Evolutionary conservation across 2,113 vertebrate genomes (phyloP).

Genomic region (Forbesichthys papilliferus): DNA sequence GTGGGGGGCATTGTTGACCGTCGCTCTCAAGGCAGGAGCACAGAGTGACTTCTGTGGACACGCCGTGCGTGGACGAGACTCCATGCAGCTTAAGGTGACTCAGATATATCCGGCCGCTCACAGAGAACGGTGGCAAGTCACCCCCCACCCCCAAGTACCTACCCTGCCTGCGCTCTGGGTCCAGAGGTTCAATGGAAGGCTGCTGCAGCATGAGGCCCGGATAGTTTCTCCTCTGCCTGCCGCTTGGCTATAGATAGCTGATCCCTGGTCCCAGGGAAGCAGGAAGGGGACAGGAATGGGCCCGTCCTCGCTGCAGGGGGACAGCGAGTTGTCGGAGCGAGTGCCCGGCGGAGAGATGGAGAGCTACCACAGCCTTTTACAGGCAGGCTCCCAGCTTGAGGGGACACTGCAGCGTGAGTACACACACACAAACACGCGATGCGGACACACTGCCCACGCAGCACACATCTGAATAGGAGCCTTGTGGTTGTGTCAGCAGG

Average conservation of each 20-base stretch:
- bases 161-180: background rate
- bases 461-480: constrained; percentile 9
- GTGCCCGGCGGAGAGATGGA: constrained; percentile 78
- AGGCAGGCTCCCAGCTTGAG: constrained; percentile 79
- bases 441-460: constrained; percentile 19
- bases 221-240: background rate
- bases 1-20: constrained; percentile 19
- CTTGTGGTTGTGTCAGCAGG: constrained; percentile 6
- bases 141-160: background rate
- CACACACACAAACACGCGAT: constrained; percentile 4
- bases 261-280: constrained; percentile 23
- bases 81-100: constrained; percentile 65
- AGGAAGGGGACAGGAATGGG: constrained; percentile 65
- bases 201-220: constrained; percentile 44
- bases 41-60: constrained; percentile 35
- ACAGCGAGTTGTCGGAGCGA: constrained; percentile 48
- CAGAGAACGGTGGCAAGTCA: constrained; percentile 31
- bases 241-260: constrained; percentile 3
- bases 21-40: constrained; percentile 13
- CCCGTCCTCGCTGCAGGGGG: constrained; percentile 67
- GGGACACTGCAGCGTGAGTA: constrained; percentile 81
- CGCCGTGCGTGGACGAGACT: constrained; percentile 26
- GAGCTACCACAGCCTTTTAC: constrained; percentile 82
- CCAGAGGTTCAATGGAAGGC: constrained; percentile 13
- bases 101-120: constrained; percentile 36